Conservation (phyloP, 2,797 vertebrate species). For the Lerista edwardsae region DNA sequence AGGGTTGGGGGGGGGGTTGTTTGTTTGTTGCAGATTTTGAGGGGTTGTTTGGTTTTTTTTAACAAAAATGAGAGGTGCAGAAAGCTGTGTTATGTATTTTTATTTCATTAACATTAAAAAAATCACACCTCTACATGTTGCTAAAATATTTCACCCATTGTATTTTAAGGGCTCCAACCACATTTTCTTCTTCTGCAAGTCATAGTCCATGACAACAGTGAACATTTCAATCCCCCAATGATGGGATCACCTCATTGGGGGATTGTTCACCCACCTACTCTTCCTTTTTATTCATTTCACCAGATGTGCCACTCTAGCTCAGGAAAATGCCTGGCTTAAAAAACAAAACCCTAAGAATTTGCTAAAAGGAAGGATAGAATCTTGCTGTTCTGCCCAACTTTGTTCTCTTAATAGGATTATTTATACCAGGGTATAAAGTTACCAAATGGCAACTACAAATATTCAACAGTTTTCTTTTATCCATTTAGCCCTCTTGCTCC, state of each 20-base stretch:
- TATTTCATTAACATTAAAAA: too few species aligned
- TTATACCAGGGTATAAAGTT: neutral
- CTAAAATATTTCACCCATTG: too few species aligned
- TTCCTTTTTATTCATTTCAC: neutral
- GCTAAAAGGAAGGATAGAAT: neutral
- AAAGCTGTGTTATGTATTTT: too few species aligned
- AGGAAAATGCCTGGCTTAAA: neutral
- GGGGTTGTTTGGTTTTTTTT: too few species aligned
- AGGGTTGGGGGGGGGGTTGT: too few species aligned
- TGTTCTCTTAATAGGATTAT: neutral
- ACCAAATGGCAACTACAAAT: neutral
- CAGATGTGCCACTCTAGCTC: neutral
- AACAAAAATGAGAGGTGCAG: too few species aligned
- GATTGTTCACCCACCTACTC: neutral
- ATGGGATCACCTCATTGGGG: neutral
- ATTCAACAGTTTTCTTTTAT: conserved; percentile 2
- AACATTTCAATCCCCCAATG: neutral
- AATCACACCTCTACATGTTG: too few species aligned
- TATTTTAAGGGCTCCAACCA: neutral
- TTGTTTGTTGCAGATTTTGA: too few species aligned
- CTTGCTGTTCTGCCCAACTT: neutral
- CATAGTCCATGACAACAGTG: neutral
- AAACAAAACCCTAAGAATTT: neutral
- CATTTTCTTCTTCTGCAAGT: neutral
- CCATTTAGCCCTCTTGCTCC: neutral